These are phyloP conservation scores for Gopherus evgoodei DNA, from an alignment of 2,113 vertebrate genomes.

Conservation along the genomic window DNA sequence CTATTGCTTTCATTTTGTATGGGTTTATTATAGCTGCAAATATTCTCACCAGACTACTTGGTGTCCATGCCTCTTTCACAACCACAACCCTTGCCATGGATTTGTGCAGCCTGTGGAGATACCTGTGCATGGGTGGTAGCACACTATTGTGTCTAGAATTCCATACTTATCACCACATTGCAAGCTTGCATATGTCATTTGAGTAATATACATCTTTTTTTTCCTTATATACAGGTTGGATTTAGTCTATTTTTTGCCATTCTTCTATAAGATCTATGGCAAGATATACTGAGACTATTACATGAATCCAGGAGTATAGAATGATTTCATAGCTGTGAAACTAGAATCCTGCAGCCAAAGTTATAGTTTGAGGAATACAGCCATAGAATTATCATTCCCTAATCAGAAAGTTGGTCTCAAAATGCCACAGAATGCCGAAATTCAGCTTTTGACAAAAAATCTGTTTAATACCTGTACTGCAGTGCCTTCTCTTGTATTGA, in stretches of 20 bases:
- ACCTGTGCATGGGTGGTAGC: not conserved
- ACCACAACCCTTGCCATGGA: not conserved
- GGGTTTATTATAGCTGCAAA: not conserved
- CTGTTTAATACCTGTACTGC: conserved; percentile 23
- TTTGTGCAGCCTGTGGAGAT: not conserved
- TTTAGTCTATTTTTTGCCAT: not conserved
- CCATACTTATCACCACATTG: not conserved
- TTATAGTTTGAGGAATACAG: not conserved
- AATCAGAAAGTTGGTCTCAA: not conserved
- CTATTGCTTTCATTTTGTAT: not conserved
- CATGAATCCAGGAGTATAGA: not conserved
- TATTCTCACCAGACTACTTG: not conserved
- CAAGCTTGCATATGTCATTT: not conserved
- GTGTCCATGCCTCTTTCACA: not conserved
- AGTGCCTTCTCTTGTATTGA: conserved; percentile 20
- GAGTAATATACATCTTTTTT: not conserved
- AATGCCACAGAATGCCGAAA: conserved; percentile 20
- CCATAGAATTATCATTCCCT: not conserved
- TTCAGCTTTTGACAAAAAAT: not conserved
- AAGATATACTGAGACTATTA: conserved; percentile 11
- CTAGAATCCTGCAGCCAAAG: conserved; percentile 1
- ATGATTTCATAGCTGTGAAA: conserved; percentile 19
- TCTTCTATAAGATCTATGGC: conserved; percentile 27
- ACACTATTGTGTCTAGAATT: not conserved
- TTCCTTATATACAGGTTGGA: not conserved